These are phyloP conservation scores for Poeciliopsis infans DNA, from an alignment of 2,797 vertebrate species.

Conservation along the genomic window DNA sequence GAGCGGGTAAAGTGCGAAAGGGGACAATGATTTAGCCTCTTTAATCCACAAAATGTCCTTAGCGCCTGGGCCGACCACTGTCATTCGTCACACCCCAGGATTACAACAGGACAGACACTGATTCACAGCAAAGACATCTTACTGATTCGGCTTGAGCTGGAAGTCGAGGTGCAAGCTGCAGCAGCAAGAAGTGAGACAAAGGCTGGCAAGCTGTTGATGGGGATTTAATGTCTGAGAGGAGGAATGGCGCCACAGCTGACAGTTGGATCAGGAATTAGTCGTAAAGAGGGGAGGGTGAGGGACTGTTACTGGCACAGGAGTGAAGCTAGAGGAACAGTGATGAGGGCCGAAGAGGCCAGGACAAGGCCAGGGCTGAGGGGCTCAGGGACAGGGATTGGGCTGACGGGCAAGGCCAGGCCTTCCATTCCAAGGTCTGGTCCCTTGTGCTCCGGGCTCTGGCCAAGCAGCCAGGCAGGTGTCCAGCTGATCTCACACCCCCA, in stretches of 20 bases:
- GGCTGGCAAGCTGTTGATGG: slow-evolving; percentile 56
- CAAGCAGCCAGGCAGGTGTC: slow-evolving; percentile 76
- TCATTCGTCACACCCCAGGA: slow-evolving; percentile 62
- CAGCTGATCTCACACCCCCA: slow-evolving; percentile 79
- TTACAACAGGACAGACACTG: slow-evolving; percentile 62
- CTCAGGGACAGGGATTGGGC: slow-evolving; percentile 56
- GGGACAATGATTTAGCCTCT: slow-evolving; percentile 63
- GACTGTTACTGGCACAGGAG: slow-evolving; percentile 46
- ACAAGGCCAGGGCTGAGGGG: slow-evolving; percentile 48
- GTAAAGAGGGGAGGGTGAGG: slow-evolving; percentile 39
- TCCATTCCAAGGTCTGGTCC: slow-evolving; percentile 67
- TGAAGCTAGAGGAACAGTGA: slow-evolving; percentile 49
- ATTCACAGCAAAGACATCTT: slow-evolving; percentile 52
- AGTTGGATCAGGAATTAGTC: slow-evolving; percentile 52
- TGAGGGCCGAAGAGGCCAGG: slow-evolving; percentile 61
- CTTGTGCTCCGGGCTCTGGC: slow-evolving; percentile 56
- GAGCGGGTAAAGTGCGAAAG: slow-evolving; percentile 48
- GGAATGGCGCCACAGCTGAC: slow-evolving; percentile 38
- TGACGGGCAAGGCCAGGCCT: slow-evolving; percentile 61
- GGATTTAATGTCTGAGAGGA: slow-evolving; percentile 54
- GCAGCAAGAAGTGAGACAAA: slow-evolving; percentile 49
- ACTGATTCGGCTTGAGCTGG: slow-evolving; percentile 64
- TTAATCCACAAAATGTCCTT: slow-evolving; percentile 67
- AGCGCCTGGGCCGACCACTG: slow-evolving; percentile 58
- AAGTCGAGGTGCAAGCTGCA: slow-evolving; percentile 45